phyloP scores from a whole-genome alignment of 2,113 vertebrate species.

The Paratilapia polleni region DNA sequence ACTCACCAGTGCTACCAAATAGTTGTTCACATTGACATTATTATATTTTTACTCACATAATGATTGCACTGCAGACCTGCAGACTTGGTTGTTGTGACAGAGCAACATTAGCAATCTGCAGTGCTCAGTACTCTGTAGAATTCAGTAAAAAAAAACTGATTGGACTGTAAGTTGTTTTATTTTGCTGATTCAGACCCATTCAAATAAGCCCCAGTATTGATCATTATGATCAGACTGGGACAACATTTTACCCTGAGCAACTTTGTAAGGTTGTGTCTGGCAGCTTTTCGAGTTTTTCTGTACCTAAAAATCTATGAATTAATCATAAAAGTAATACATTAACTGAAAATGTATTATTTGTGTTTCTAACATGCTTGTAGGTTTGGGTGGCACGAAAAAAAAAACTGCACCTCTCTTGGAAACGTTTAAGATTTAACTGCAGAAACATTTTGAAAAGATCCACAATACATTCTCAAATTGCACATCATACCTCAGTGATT shows the following conservation, averaged over 20 bases:
- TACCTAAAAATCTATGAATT: neutral
- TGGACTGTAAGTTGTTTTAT: neutral
- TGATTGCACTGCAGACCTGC: neutral
- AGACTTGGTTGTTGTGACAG: neutral
- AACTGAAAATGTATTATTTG: neutral
- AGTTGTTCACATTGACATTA: too few species aligned
- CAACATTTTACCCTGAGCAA: neutral
- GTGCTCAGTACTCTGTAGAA: too few species aligned
- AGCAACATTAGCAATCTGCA: neutral
- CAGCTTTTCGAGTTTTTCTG: too few species aligned
- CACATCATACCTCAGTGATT: too few species aligned
- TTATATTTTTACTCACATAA: neutral
- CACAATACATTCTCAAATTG: too few species aligned
- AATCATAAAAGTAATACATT: neutral
- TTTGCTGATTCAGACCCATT: neutral
- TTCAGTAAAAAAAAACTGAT: too few species aligned
- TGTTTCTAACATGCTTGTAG: accelerated
- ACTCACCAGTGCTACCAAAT: neutral
- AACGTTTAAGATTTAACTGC: too few species aligned
- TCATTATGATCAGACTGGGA: neutral
- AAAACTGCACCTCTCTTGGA: too few species aligned
- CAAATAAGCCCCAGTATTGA: neutral
- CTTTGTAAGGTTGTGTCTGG: neutral
- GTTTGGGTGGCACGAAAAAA: too few species aligned
- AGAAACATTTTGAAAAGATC: too few species aligned